A percentile compares a stretch with the other conserved stretches of the same genome.
Evolutionary conservation across 2,797 vertebrate species (phyloP).

Genomic region (Rhincodon typus): DNA sequence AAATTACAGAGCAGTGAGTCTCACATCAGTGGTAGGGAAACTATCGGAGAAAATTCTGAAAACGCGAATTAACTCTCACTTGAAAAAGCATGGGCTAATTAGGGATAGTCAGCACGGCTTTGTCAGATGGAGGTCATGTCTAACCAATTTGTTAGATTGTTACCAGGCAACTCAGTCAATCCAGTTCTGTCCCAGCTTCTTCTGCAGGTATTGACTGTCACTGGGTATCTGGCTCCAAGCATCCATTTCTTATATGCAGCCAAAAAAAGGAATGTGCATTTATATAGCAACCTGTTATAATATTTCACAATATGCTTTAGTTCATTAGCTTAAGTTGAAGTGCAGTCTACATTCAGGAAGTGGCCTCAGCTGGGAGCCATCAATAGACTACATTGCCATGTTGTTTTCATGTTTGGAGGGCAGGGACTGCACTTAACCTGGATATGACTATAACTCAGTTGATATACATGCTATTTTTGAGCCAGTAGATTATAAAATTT

Average conservation of each 20-base stretch:
- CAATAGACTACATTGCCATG: neutral
- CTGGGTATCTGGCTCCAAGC: slow-evolving; percentile 38
- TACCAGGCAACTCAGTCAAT: neutral
- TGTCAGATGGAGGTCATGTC: too few relatives aligned
- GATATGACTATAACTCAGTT: neutral
- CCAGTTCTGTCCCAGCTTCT: slow-evolving; percentile 38
- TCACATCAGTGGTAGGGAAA: too few relatives aligned
- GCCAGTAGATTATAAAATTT: neutral
- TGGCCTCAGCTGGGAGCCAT: neutral
- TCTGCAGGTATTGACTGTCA: slow-evolving; percentile 10
- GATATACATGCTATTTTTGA: neutral
- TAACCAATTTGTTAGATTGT: too few relatives aligned
- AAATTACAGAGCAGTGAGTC: too few relatives aligned
- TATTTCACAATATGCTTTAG: neutral
- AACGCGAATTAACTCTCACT: too few relatives aligned
- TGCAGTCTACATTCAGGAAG: neutral
- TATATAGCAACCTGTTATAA: neutral
- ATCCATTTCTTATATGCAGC: too few relatives aligned
- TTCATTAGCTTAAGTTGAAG: neutral
- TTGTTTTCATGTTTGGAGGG: neutral
- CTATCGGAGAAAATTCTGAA: too few relatives aligned
- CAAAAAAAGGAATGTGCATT: too few relatives aligned
- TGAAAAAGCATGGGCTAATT: too few relatives aligned
- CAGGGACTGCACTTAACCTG: neutral
- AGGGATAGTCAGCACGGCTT: too few relatives aligned